Conservation (phyloP, 2,113 vertebrate genomes). For the Okapia johnstoni region DNA sequence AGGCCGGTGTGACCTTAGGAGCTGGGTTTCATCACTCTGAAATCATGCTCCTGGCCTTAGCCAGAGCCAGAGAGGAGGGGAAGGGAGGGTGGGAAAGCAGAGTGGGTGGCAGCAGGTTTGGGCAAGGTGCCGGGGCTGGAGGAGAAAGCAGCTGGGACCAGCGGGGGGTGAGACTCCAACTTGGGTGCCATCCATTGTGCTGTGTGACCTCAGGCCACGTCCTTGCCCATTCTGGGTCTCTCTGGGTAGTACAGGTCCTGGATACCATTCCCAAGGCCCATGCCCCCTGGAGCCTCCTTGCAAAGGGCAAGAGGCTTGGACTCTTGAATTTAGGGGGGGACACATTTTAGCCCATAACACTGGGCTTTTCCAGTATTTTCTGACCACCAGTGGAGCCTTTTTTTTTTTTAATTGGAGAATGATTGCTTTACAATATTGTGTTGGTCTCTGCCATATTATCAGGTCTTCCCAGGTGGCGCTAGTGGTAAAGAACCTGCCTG, state of each 20-base stretch:
- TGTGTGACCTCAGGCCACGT: constrained; percentile 15
- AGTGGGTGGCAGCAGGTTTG: constrained; percentile 52
- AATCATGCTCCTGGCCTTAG: constrained; percentile 58
- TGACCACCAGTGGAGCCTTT: not conserved
- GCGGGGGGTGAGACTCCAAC: not conserved
- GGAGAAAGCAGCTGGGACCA: constrained; percentile 51
- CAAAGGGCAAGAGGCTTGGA: not conserved
- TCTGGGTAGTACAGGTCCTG: not conserved
- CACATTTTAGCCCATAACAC: not conserved
- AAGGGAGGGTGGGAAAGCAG: constrained; percentile 56
- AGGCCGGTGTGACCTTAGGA: constrained; percentile 59
- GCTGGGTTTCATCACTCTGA: constrained; percentile 61
- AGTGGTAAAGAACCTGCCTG: not conserved
- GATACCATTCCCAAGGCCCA: not conserved
- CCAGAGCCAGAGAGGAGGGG: constrained; percentile 37
- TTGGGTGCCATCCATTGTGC: not conserved
- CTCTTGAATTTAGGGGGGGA: not conserved
- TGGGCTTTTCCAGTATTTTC: not conserved
- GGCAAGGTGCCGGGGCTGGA: constrained; percentile 26
- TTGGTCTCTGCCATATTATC: not conserved
- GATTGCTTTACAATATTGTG: not conserved
- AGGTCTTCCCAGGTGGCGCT: not conserved
- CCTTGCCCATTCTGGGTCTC: constrained; percentile 11
- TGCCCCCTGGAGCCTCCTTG: not conserved
- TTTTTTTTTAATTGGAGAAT: not conserved